Evolutionary conservation across 1,140 invertebrate genomes (phyloP).

Genomic region (Eueides isabella): DNA sequence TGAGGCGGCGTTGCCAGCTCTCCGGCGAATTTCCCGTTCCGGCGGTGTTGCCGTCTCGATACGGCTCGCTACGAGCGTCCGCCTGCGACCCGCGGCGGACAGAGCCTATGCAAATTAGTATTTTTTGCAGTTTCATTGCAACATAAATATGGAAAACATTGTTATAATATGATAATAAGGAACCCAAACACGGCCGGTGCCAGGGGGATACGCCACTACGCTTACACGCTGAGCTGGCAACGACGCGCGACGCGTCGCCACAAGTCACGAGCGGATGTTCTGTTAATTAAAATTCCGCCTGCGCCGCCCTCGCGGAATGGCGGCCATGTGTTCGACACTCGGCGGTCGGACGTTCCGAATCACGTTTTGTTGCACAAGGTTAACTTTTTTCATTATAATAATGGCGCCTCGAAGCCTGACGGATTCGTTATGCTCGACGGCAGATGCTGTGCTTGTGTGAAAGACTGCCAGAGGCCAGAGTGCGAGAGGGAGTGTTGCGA

Average conservation of each 20-base stretch:
- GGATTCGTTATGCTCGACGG: constrained; percentile 60
- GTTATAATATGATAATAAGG: not conserved
- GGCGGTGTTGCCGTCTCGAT: constrained; percentile 59
- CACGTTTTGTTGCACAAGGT: constrained; percentile 80
- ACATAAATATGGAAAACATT: not conserved
- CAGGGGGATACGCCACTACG: constrained; percentile 58
- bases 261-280: constrained; percentile 80
- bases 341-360: constrained; percentile 77
- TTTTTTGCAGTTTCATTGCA: constrained; percentile 35
- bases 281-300: constrained; percentile 83
- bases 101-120: constrained; percentile 44
- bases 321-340: constrained; percentile 74
- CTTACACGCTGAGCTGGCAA: constrained; percentile 65
- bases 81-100: constrained; percentile 36
- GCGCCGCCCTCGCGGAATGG: constrained; percentile 80
- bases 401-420: constrained; percentile 59
- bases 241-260: constrained; percentile 65
- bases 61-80: constrained; percentile 49
- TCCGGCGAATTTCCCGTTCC: constrained; percentile 69
- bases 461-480: constrained; percentile 61
- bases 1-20: constrained; percentile 74
- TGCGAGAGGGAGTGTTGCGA: constrained; percentile 57
- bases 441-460: constrained; percentile 62
- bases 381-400: constrained; percentile 68
- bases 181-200: constrained; percentile 38